Conservation (phyloP, 2,113 vertebrate species). For the Zapus hudsonius region DNA sequence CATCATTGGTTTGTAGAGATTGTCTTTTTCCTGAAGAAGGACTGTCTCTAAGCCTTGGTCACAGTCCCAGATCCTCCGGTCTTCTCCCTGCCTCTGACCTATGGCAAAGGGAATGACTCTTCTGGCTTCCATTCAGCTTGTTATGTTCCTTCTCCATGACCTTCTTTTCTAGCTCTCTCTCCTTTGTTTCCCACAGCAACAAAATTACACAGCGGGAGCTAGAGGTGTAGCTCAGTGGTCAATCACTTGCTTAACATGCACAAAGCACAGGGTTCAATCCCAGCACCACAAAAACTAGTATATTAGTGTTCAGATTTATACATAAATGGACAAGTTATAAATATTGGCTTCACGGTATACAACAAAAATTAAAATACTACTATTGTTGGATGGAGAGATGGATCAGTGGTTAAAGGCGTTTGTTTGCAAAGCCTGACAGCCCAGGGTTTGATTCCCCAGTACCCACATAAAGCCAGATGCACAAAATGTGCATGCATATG, state of each 20-base stretch:
- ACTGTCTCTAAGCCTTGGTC: slow-evolving; percentile 34
- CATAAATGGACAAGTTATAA: not conserved
- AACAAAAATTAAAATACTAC: slow-evolving; percentile 4
- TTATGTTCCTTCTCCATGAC: not conserved
- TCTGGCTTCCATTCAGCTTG: not conserved
- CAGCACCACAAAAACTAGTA: not conserved
- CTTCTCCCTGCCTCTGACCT: not conserved
- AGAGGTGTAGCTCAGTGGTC: not conserved
- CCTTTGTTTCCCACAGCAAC: not conserved
- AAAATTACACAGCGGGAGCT: not conserved
- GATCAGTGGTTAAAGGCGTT: too few species aligned
- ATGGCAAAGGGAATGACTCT: not conserved
- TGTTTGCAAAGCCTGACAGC: too few species aligned
- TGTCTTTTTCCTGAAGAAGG: not conserved
- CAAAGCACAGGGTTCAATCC: not conserved
- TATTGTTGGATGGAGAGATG: too few species aligned
- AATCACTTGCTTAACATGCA: not conserved
- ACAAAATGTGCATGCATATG: too few species aligned
- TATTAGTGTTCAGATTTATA: slow-evolving; percentile 2
- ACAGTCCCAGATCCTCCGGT: not conserved
- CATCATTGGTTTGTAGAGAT: not conserved
- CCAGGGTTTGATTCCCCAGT: too few species aligned
- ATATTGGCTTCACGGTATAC: not conserved
- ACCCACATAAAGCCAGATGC: too few species aligned
- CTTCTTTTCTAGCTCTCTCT: not conserved